Conservation (phyloP, 1,140 invertebrate species). For the Dryas iulia region DNA sequence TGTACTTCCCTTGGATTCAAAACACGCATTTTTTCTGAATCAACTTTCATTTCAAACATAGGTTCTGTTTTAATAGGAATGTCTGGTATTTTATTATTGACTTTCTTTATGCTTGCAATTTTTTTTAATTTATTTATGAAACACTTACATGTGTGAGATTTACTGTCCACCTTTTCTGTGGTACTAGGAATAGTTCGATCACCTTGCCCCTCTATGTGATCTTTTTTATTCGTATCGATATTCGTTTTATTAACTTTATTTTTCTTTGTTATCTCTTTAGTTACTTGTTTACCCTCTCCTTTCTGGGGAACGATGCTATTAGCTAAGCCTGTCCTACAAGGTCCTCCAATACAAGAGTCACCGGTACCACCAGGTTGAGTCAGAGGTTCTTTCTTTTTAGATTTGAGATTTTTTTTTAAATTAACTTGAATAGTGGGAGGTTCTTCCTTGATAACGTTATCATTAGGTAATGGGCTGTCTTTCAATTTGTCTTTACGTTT, state of each 20-base stretch:
- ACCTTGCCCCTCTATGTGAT: background rate
- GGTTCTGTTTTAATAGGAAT: conserved; percentile 29
- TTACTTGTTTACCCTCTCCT: background rate
- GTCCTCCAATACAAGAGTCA: background rate
- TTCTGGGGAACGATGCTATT: background rate
- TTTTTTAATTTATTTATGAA: background rate
- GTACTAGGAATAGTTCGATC: background rate
- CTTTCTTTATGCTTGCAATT: background rate
- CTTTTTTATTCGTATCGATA: background rate
- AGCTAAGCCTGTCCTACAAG: background rate
- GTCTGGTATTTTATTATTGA: conserved; percentile 19
- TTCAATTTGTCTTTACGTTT: background rate
- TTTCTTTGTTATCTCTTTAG: background rate
- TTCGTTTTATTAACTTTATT: background rate
- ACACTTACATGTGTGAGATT: background rate
- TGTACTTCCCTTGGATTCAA: conserved; percentile 43
- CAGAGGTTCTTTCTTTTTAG: background rate
- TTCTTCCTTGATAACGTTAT: background rate
- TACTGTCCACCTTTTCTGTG: background rate
- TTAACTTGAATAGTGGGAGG: conserved; percentile 4
- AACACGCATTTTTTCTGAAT: conserved; percentile 35
- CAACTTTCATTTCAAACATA: conserved; percentile 44
- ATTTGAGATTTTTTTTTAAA: background rate
- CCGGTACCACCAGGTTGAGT: conserved; percentile 2
- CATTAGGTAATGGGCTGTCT: background rate